A percentile compares a stretch with the other conserved stretches of the same genome.
These are phyloP conservation scores for Bombus impatiens DNA, from an alignment of 1,140 invertebrate species.

Conservation along the genomic window DNA sequence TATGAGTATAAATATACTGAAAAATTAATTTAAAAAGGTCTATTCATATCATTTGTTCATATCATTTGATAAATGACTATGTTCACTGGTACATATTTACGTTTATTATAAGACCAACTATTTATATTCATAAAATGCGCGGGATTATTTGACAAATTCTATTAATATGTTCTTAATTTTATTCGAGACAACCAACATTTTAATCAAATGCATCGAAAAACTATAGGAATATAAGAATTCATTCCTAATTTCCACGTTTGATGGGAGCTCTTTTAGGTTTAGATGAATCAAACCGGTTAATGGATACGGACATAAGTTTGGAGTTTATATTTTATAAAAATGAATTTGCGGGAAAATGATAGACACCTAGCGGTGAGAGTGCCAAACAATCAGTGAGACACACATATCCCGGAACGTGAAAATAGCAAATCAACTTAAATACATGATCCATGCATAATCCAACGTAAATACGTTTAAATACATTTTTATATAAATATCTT, in stretches of 20 bases:
- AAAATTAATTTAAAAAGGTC: too few species aligned
- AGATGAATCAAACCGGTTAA: not conserved
- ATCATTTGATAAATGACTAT: too few species aligned
- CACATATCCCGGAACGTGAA: not conserved
- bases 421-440: slow-evolving; percentile 79
- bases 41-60: too few species aligned
- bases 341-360: slow-evolving; percentile 80
- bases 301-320: not conserved
- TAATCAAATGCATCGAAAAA: slow-evolving; percentile 16
- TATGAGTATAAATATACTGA: too few species aligned
- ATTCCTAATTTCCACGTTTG: not conserved
- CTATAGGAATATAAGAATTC: not conserved
- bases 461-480: slow-evolving; percentile 67
- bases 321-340: not conserved
- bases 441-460: slow-evolving; percentile 78
- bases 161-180: slow-evolving; percentile 9
- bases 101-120: not conserved
- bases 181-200: not conserved
- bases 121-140: not conserved
- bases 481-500: slow-evolving; percentile 6
- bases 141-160: slow-evolving; percentile 28
- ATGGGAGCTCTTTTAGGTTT: slow-evolving; percentile 25
- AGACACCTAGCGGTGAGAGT: slow-evolving; percentile 81
- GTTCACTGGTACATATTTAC: not conserved
- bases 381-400: not conserved